phyloP scores from a whole-genome alignment of 2,797 vertebrate genomes.

The Melanotaenia pygmaea region DNA sequence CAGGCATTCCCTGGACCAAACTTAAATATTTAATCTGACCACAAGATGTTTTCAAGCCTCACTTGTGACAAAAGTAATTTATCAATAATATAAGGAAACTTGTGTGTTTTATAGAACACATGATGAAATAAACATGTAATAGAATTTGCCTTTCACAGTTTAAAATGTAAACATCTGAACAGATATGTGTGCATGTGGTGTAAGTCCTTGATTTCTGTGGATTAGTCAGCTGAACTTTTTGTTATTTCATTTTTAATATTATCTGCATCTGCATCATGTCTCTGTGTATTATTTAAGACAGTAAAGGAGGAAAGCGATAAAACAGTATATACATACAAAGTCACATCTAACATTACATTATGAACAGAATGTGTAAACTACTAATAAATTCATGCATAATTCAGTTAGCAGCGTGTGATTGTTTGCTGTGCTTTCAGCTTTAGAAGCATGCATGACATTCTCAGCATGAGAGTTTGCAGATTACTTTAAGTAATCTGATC shows the following conservation, averaged over 20 bases:
- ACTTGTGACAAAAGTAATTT: not conserved
- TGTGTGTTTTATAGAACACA: not conserved
- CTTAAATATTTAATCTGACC: not conserved
- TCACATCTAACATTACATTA: not conserved
- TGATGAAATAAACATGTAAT: not conserved
- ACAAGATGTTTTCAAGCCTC: not conserved
- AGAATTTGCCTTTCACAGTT: not conserved
- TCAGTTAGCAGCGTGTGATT: constrained; percentile 6
- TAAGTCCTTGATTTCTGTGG: not conserved
- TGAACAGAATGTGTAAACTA: constrained; percentile 1
- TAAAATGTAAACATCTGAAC: not conserved
- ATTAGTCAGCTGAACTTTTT: not conserved
- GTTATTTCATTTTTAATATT: not conserved
- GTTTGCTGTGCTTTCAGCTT: constrained; percentile 5
- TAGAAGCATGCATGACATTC: not conserved
- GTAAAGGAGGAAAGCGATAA: constrained; percentile 3
- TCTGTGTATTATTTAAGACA: not conserved
- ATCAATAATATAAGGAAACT: not conserved
- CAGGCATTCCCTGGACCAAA: too few relatives aligned
- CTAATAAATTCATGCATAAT: constrained; percentile 2
- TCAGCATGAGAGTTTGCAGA: not conserved
- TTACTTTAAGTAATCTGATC: not conserved
- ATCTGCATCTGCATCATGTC: not conserved
- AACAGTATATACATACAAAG: not conserved
- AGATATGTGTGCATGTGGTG: not conserved